Evolutionary conservation across 1,140 invertebrate genomes (phyloP), one percentile per base, ranked within the genome.

Genomic region (Cotesia chilonis): DNA sequence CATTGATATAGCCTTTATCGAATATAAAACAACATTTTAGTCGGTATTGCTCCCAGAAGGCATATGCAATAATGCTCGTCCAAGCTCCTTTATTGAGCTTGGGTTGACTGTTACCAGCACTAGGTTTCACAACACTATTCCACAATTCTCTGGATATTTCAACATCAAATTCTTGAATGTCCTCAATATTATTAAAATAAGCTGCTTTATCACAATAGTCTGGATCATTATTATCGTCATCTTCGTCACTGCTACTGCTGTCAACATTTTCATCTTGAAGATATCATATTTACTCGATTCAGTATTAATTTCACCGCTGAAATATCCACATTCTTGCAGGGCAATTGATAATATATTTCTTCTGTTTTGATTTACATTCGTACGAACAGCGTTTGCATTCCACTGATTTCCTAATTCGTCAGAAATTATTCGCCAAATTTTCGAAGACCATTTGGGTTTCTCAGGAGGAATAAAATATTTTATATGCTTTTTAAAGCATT

Each of bases 401-500:
- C 54, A 55, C n/a, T 55, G 10, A 20, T 55, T 55, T 2, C n/a
- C 54, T 55, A 55, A 55, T n/a, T 55, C 54, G 4, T 55, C 54
- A 9, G 54, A 55, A 55, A 55, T 55, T 14, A 55, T 12, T 12
- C 5, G 12, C 54, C 54, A 55, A 55, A 55, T n/a, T 55, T 55
- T 55, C 12, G 54, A 9, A 20, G 54, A 55, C 54, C 54, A 55
- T 20, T 55, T 55, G 5, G 54, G 54, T 55, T 55, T 55, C 17
- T 55, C 12, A 14, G 54, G 54, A n/a, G 54, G 54, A 12, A 55
- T 55, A 20, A 55, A 55, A 55, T 55, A 55, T 55, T 55, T 14
- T 6, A 55, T 55, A 55, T 55, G 12, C n/a, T 55, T 55, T 55
- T 55, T 55, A 55, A 55, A 55, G 54, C 54, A 55, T 55, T 14